Evolutionary conservation across 2,797 vertebrate species (phyloP).

Genomic region (Paguma larvata): DNA sequence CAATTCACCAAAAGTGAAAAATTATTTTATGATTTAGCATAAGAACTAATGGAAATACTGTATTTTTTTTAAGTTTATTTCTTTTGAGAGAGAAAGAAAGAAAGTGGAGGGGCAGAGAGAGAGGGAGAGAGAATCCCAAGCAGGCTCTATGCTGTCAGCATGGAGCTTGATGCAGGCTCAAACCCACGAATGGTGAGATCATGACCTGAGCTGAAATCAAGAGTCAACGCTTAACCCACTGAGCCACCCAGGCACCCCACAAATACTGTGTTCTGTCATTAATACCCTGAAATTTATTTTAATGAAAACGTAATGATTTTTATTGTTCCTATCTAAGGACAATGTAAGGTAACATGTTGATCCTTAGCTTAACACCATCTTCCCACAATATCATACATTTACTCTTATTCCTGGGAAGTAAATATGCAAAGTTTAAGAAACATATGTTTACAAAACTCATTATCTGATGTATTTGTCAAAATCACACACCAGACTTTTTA

Average conservation of each 20-base stretch:
- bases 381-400: neutral
- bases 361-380: neutral
- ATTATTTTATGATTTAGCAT: neutral
- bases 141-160: too few species aligned
- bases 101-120: too few species aligned
- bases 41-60: neutral
- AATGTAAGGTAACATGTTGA: neutral
- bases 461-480: conserved; percentile 15
- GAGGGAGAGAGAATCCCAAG: too few species aligned
- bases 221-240: too few species aligned
- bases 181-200: too few species aligned
- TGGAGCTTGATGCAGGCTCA: too few species aligned
- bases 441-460: neutral
- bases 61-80: too few species aligned
- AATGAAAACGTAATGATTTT: neutral
- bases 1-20: neutral
- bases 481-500: neutral
- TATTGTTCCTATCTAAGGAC: neutral
- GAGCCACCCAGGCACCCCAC: too few species aligned
- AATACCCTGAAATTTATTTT: neutral
- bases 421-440: neutral
- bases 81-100: too few species aligned
- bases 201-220: too few species aligned
- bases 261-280: neutral
- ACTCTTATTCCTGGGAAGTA: neutral